Conservation (phyloP, 2,113 vertebrate species). For the Daphoenositta chrysoptera region DNA sequence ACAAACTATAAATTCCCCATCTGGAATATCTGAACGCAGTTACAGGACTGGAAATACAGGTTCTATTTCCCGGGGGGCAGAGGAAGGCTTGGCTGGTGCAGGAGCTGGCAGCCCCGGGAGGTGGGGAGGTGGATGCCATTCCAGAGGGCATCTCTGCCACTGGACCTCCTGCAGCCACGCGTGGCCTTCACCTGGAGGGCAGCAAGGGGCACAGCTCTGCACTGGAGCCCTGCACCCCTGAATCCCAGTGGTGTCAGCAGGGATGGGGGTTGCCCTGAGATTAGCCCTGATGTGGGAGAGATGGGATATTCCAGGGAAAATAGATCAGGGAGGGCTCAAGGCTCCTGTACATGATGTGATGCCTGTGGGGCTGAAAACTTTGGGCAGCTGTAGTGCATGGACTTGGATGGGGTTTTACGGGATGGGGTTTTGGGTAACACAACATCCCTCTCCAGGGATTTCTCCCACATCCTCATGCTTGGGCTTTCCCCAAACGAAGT, state of each 20-base stretch:
- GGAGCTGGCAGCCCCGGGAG: accelerated
- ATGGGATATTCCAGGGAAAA: background rate
- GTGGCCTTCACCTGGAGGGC: accelerated
- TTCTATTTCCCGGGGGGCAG: background rate
- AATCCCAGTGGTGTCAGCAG: accelerated
- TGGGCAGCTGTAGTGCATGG: accelerated
- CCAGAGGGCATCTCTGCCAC: background rate
- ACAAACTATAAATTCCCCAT: background rate
- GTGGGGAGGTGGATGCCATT: accelerated
- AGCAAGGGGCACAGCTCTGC: background rate
- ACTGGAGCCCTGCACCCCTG: accelerated
- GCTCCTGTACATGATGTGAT: background rate
- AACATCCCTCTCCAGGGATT: background rate
- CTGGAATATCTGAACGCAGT: background rate
- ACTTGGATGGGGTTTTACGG: background rate
- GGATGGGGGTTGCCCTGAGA: background rate
- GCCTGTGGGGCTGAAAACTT: background rate
- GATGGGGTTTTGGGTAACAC: background rate
- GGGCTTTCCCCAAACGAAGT: background rate
- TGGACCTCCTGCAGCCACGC: accelerated
- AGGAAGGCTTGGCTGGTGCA: background rate
- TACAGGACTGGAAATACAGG: slow-evolving; percentile 63
- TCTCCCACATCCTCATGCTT: accelerated
- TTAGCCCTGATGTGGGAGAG: accelerated
- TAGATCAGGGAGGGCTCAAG: background rate